Base-by-base conservation (phyloP, 2,888 invertebrate genomes). In the Cheilosia pagana region DNA sequence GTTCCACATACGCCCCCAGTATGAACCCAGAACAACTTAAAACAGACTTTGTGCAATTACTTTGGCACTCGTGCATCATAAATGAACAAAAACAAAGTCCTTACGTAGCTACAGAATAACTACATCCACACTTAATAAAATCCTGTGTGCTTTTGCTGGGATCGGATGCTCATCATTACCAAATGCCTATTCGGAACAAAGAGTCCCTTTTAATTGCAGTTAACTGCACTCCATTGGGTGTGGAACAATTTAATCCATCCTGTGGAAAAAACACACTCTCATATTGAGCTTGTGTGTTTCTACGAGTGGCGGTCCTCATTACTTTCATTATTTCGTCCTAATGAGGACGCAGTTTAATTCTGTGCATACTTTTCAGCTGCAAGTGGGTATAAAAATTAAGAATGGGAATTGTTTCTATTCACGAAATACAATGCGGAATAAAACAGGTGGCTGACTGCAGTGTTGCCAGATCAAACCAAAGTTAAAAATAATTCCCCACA, bases 401-500 rank as follows among this genome's bases (percentile, higher is more conserved):
- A 52, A 25, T 52, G 25, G n/a, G 25, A 25, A n/a, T 16, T 0
- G 8, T 28, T 28, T 53, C 28, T 28, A n/a, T 28, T 28, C 28
- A 45, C 25, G 28, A 28, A 52, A 28, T n/a, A 12, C 25, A n/a
- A 1, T 28, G n/a, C n/a, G 52, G 28, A 21, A 23, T 21, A 10
- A 50, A 50, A 50, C 21, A 23, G 41, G 43, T 16, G 60, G 3
- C 21, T 57, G 21, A 0, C 8, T 21, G 6, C 39, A n/a, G 41
- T 16, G 43, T 60, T 60, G n/a, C 43, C 60, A 19, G 14, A 35
- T 41, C 16, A 23, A 4, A 4, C 19, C 31, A 10, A 0, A 31
- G 2, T 39, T 59, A 41, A 59, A 41, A 59, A 41, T 65, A 25
- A 41, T 39, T n/a, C 6, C 14, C 16, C 43, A 45, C 39, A 25